Evolutionary conservation across 2,797 vertebrate genomes (phyloP).

Genomic region (Halcyon leucocephala): DNA sequence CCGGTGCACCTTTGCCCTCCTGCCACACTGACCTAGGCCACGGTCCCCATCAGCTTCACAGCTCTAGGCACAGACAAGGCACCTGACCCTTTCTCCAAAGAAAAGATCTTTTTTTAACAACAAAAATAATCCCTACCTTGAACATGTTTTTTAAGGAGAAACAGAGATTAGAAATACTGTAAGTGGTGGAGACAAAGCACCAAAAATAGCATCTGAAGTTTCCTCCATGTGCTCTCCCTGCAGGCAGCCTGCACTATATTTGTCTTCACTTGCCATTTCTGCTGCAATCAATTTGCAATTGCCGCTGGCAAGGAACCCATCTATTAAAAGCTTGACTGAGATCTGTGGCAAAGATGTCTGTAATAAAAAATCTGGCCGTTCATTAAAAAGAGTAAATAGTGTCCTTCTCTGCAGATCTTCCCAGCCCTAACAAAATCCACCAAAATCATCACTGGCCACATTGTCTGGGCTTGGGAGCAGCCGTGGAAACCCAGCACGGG

Average conservation of each 20-base stretch:
- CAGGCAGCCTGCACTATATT: constrained; percentile 68
- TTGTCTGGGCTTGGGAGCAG: rapidly evolving
- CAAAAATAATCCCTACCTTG: background rate
- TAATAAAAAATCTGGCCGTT: constrained; percentile 5
- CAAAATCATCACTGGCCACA: rapidly evolving
- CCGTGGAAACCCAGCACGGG: background rate
- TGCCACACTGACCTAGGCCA: background rate
- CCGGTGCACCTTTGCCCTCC: rapidly evolving
- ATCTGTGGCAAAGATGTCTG: background rate
- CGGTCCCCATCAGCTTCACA: background rate
- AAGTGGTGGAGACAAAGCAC: constrained; percentile 30
- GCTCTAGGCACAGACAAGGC: rapidly evolving
- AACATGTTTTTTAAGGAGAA: background rate
- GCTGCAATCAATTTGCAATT: constrained; percentile 59
- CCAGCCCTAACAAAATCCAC: background rate
- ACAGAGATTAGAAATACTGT: background rate
- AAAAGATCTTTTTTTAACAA: background rate
- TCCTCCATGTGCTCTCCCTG: background rate
- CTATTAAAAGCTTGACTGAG: constrained; percentile 42
- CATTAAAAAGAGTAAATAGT: background rate
- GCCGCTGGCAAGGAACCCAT: constrained; percentile 54
- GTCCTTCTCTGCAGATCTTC: background rate
- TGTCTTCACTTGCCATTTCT: constrained; percentile 71
- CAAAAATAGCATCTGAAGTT: constrained; percentile 38
- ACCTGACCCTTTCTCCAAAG: background rate